Evolutionary conservation across 2,888 invertebrate species (phyloP).

Genomic region (Merodon equestris): DNA sequence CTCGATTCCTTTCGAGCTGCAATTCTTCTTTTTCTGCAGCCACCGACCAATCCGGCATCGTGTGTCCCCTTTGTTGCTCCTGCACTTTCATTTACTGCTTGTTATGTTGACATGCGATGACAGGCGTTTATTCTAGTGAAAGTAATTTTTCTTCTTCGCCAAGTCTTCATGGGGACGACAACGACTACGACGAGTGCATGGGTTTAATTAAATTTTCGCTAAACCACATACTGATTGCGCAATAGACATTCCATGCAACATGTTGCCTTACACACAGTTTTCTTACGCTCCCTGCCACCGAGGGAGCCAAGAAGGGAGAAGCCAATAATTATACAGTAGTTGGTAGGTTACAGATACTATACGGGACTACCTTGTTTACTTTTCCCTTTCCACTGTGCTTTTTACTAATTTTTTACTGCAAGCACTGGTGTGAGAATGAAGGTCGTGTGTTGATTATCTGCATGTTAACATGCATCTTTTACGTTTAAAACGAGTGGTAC

Average conservation of each 20-base stretch:
- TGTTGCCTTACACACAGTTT: conserved; percentile 18
- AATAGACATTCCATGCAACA: conserved; percentile 38
- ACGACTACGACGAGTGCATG: conserved; percentile 11
- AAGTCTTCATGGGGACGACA: not conserved
- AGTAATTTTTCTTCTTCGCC: conserved; percentile 28
- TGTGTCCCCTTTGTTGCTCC: conserved; percentile 6
- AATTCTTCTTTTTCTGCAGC: conserved; percentile 12
- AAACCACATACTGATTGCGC: conserved; percentile 23
- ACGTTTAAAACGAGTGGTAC: too few species aligned
- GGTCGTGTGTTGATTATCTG: conserved; percentile 28
- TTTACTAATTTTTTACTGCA: too few species aligned
- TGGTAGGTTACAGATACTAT: conserved; percentile 16
- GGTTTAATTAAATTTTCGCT: conserved; percentile 33
- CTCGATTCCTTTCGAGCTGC: conserved; percentile 14
- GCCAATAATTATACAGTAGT: conserved; percentile 40
- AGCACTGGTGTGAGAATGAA: conserved; percentile 17
- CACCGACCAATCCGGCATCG: not conserved
- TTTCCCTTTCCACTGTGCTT: too few species aligned
- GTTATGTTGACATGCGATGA: conserved; percentile 35
- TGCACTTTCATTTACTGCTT: conserved; percentile 48
- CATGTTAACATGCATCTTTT: too few species aligned
- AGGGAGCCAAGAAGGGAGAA: not conserved
- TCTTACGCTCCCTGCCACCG: too few species aligned
- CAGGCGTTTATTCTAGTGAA: conserved; percentile 45
- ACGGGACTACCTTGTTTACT: conserved; percentile 14